phyloP scores from a whole-genome alignment of 2,888 invertebrate genomes.

The Rotaria sp. region DNA sequence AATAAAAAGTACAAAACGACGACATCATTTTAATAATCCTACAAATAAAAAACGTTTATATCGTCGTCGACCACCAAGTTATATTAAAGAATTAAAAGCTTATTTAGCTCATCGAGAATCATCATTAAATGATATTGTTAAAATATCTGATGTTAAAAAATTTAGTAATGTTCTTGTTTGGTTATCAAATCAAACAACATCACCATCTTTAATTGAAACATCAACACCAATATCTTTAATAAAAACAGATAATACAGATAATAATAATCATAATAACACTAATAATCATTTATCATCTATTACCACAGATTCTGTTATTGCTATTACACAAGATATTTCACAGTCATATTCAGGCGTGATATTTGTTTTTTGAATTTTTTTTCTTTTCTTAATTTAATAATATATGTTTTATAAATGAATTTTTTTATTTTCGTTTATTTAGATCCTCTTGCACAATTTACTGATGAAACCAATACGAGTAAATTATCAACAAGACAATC shows the following conservation, averaged over 20 bases:
- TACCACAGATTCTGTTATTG: neutral
- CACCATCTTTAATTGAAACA: neutral
- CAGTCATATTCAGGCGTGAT: neutral
- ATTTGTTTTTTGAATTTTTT: neutral
- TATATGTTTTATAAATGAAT: too few relatives aligned
- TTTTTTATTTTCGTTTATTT: neutral
- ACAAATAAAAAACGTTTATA: conserved; percentile 4
- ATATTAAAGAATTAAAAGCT: conserved; percentile 27
- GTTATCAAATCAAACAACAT: neutral
- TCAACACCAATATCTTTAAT: neutral
- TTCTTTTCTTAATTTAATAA: neutral
- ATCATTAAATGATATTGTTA: neutral
- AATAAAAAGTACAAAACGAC: neutral
- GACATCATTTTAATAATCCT: neutral
- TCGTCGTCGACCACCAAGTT: neutral
- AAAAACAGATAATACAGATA: neutral
- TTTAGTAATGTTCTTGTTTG: conserved; percentile 23
- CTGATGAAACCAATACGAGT: neutral
- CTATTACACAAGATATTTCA: neutral
- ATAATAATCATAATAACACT: too few relatives aligned
- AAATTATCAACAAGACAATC: neutral
- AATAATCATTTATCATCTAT: neutral
- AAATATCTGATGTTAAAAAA: conserved; percentile 3
- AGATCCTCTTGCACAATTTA: neutral
- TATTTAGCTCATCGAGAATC: conserved; percentile 25